Base-by-base conservation (phyloP, 2,113 vertebrate species). In the Xiphorhynchus elegans region DNA sequence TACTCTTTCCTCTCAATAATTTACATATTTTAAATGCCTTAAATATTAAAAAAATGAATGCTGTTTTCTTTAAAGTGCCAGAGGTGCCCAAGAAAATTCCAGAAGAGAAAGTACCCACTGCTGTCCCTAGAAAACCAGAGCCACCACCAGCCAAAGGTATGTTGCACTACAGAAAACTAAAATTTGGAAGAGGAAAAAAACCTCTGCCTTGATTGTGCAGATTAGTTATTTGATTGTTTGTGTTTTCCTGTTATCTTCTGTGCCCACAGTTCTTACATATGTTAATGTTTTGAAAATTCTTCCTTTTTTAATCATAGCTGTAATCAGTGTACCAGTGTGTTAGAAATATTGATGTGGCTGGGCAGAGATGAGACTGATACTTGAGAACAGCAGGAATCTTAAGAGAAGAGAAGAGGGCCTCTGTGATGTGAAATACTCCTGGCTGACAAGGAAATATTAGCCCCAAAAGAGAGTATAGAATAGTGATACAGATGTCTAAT, bases 81-180 rank as follows among this genome's bases (percentile, higher is more conserved):
- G 95, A 98, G 67, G 90, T 97, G 66, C 76, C 95, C 20, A 98
- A 98, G 98, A 96, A 96, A 97, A 89, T 96, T 79, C 85, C 94
- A 76, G 90, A 97, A 93, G 95, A 97, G 69, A 89, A 91, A 92
- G 67, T 95, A 64, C 53, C 92, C 17, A 3, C 52, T 80, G 39
- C 92, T 78, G 73, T 76, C 14, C 29, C 93, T 79, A 95, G 67
- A 95, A 96, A 92, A 67, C 55, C 63, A 50, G 95, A 97, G 84
- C 64, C 79, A 93, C 85, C 89, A 73, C 66, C 80, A 76, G 50
- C 83, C 31, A 95, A 97, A 97, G 97, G 97, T 97, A 97, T 49
- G 87, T 94, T 79, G 12, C 17, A 69, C 17, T 73, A 46, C 12
- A 50, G 9, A 44, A 31, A 87, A 58, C 7, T 69, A 24, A 62